These are phyloP conservation scores for Phrynosoma platyrhinos DNA, from an alignment of 2,113 vertebrate species.

Conservation along the genomic window DNA sequence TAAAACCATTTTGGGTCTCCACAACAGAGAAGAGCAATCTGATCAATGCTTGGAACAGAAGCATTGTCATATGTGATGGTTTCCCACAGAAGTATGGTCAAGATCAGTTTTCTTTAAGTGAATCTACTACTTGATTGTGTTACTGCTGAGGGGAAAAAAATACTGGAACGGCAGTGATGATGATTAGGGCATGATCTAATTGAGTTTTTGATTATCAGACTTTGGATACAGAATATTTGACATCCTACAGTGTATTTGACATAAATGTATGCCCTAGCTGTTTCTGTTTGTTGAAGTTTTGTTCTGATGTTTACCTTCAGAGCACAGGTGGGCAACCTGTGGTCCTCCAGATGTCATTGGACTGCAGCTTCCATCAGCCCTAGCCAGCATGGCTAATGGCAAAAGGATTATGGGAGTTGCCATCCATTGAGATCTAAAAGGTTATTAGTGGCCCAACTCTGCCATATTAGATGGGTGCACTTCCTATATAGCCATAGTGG, in stretches of 20 bases:
- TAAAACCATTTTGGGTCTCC: not conserved
- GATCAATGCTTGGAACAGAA: not conserved
- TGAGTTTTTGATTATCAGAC: not conserved
- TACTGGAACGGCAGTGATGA: not conserved
- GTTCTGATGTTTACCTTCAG: not conserved
- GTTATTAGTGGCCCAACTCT: too few species aligned
- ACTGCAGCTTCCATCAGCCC: not conserved
- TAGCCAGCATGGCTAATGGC: not conserved
- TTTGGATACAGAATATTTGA: too few species aligned
- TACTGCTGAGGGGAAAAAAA: not conserved
- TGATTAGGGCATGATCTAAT: too few species aligned
- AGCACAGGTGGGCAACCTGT: too few species aligned
- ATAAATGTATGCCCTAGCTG: too few species aligned
- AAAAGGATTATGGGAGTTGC: not conserved
- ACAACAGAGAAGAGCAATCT: not conserved
- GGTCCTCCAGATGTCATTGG: too few species aligned
- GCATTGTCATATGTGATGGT: not conserved
- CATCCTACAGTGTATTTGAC: not conserved
- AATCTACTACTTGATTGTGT: not conserved
- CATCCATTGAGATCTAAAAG: too few species aligned
- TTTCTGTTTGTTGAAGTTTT: not conserved
- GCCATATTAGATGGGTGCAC: too few species aligned
- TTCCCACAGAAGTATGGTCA: not conserved
- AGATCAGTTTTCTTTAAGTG: not conserved
- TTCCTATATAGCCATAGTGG: too few species aligned